Conservation (phyloP, 2,888 invertebrate genomes). For the Nephrocerus scutellatus region DNA sequence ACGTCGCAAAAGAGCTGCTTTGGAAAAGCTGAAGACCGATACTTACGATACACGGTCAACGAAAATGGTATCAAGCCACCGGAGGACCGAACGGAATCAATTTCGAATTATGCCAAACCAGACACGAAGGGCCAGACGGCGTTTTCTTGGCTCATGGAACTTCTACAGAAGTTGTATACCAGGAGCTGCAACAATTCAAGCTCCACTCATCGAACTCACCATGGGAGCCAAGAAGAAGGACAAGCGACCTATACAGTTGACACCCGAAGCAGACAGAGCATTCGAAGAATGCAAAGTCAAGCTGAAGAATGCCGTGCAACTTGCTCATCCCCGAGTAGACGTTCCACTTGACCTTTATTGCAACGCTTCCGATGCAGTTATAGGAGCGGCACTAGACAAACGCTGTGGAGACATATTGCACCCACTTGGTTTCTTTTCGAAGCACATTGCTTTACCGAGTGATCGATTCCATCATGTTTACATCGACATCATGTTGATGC, state of each 20-base stretch:
- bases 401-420: too few species aligned
- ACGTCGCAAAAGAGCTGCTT: too few species aligned
- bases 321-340: too few species aligned
- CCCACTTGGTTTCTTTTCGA: neutral
- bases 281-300: too few species aligned
- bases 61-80: neutral
- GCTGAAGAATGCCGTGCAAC: too few species aligned
- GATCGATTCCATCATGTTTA: constrained; percentile 10
- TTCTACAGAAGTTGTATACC: constrained; percentile 13
- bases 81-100: constrained; percentile 3
- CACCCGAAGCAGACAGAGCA: too few species aligned
- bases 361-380: neutral
- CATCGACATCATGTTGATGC: constrained; percentile 13
- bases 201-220: constrained; percentile 7
- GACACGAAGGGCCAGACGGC: constrained; percentile 6
- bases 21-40: too few species aligned
- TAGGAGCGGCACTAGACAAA: too few species aligned
- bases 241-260: constrained; percentile 2
- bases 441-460: constrained; percentile 3
- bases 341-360: too few species aligned
- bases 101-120: constrained; percentile 1
- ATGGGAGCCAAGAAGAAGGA: constrained; percentile 10
- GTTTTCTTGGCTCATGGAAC: constrained; percentile 12
- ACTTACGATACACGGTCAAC: constrained; percentile 6
- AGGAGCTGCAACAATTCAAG: constrained; percentile 7